phyloP scores from a whole-genome alignment of 2,113 vertebrate species.

The Prolemur simus region DNA sequence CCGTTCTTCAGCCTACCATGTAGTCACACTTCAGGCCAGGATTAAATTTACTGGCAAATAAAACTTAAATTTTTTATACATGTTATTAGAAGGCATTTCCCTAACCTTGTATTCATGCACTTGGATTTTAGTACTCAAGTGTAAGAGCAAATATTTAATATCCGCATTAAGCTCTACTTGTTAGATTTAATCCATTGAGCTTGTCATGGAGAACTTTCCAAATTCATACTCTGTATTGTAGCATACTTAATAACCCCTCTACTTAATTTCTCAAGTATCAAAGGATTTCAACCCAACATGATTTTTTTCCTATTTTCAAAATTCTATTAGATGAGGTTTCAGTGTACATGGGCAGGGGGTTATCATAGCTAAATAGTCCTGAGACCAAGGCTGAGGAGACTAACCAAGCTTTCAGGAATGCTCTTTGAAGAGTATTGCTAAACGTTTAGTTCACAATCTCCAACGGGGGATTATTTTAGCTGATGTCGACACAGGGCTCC shows the following conservation, averaged over 20 bases:
- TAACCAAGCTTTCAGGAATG: not conserved
- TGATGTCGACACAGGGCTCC: not conserved
- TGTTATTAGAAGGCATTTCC: not conserved
- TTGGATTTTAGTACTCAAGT: not conserved
- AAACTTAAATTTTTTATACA: not conserved
- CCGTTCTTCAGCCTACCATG: not conserved
- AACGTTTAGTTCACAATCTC: not conserved
- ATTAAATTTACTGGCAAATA: not conserved
- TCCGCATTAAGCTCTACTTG: not conserved
- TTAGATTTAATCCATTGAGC: not conserved
- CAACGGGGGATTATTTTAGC: not conserved
- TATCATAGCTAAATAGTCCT: not conserved
- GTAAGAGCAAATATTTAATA: not conserved
- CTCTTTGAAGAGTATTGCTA: not conserved
- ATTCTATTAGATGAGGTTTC: not conserved
- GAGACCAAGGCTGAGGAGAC: not conserved
- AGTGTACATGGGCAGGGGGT: accelerated
- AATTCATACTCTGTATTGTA: not conserved
- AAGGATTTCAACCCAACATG: not conserved
- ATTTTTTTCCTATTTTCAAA: not conserved
- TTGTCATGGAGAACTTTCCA: not conserved
- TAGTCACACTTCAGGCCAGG: not conserved
- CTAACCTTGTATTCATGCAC: not conserved
- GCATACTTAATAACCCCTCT: not conserved
- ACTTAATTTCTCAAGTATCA: not conserved